Evolutionary conservation across 2,113 vertebrate species (phyloP).

Genomic region (Corvus moneduloides): DNA sequence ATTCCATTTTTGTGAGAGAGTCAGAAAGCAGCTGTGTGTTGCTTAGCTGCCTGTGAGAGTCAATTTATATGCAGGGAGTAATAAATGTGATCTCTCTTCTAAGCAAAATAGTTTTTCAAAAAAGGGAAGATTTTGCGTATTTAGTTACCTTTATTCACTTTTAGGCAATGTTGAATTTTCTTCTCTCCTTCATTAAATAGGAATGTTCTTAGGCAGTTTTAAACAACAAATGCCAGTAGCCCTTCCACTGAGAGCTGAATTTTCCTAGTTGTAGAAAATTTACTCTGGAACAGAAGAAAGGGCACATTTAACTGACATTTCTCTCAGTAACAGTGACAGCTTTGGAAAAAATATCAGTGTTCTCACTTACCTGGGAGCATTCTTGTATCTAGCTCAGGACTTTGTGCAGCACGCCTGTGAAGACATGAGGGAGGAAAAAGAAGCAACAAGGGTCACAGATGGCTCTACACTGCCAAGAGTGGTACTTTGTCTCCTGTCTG

Average conservation of each 20-base stretch:
- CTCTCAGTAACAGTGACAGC: neutral
- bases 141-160: neutral
- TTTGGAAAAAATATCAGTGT: neutral
- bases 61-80: neutral
- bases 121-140: neutral
- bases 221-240: neutral
- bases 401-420: neutral
- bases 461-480: neutral
- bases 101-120: neutral
- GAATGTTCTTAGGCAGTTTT: neutral
- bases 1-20: neutral
- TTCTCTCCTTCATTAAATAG: neutral
- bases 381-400: neutral
- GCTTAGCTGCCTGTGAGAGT: neutral
- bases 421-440: neutral
- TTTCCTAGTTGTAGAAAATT: neutral
- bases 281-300: neutral
- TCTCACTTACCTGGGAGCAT: neutral
- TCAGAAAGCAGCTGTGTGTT: neutral
- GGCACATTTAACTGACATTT: neutral
- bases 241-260: neutral
- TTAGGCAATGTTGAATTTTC: neutral
- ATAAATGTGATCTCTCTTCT: neutral
- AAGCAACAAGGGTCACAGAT: neutral
- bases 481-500: neutral